Base-by-base conservation (phyloP, 2,113 vertebrate species). In the Hemichromis elongatus region DNA sequence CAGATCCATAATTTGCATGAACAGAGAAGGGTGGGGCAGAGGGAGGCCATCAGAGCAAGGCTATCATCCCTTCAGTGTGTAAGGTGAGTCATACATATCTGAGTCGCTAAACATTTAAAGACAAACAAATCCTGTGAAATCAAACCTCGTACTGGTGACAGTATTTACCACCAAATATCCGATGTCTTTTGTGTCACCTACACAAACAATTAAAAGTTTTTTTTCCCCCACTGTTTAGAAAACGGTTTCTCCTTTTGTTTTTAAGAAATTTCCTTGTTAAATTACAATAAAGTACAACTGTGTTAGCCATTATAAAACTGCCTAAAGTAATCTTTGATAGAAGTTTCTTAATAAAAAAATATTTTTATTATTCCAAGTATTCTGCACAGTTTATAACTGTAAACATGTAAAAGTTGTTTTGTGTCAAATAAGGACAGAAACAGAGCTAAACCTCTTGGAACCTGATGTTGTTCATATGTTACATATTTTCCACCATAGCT, bases 291-390 rank as follows among this genome's bases (percentile, higher is more conserved):
- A 13, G 16, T 50, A 30, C 9, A 75, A 10, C 70, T 0, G 12
- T 0, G 30, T 0, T 0, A 50, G 68, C 42, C 42, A n/a, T 50
- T 75, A 13, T 37, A 4, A 42, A 13, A 12, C 2, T 54, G n/a
- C 9, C n/a, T 10, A 11, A 4, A 21, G 4, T 21, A 5, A 54
- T 21, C 2, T 8, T 40, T 24, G 14, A 50, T 3, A 75, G 45
- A 50, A n/a, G 16, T 19, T 30, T 50, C 24, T 8, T 75, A 30
- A 13, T 73, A 18, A 73, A 73, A n/a, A 73, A 26, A 0, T 2
- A 11, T 1, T 70, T 70, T 8, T 28, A 75, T 30, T n/a, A 19
- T 75, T 30, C 14, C 42, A 0, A 0, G 0, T 13, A 45, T 30
- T 30, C 0, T 13, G 68, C 45, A 75, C 45, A 33, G 26, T 75